Evolutionary conservation across 2,113 vertebrate species (phyloP).

Genomic region (Chamaetylas fuelleborni): DNA sequence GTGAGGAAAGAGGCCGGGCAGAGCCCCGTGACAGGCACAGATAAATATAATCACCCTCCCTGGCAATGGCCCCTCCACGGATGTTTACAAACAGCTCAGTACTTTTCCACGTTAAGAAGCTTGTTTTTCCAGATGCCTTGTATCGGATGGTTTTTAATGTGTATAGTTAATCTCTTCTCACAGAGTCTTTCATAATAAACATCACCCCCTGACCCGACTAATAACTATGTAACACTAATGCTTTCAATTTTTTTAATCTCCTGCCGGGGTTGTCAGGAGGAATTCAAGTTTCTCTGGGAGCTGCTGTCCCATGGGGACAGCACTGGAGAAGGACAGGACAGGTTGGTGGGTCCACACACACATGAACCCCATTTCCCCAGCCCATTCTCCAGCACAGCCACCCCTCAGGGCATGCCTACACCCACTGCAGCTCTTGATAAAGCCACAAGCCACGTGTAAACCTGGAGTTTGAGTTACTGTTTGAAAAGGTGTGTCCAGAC

Average conservation of each 20-base stretch:
- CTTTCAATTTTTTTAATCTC: slow-evolving; percentile 11
- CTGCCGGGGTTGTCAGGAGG: neutral
- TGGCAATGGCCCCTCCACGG: slow-evolving; percentile 16
- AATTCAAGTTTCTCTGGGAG: neutral
- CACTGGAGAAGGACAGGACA: neutral
- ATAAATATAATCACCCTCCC: slow-evolving; percentile 50
- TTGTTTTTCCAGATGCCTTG: slow-evolving; percentile 67
- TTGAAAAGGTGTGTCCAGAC: neutral
- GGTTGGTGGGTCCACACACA: accelerated
- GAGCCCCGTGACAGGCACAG: slow-evolving; percentile 36
- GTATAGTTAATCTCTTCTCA: slow-evolving; percentile 61
- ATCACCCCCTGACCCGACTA: slow-evolving; percentile 63
- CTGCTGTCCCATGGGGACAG: too few relatives aligned
- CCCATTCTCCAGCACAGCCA: neutral
- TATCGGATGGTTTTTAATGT: slow-evolving; percentile 48
- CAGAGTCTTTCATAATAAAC: slow-evolving; percentile 66
- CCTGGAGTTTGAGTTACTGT: neutral
- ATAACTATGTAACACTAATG: slow-evolving; percentile 26
- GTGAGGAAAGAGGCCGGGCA: neutral
- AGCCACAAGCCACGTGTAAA: neutral
- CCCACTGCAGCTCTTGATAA: neutral
- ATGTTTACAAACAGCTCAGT: slow-evolving; percentile 71
- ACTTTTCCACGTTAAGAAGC: slow-evolving; percentile 66
- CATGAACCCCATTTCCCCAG: neutral
- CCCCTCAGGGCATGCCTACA: neutral